Evolutionary conservation across 2,113 vertebrate genomes (phyloP).

Genomic region (Dasyprocta punctata): DNA sequence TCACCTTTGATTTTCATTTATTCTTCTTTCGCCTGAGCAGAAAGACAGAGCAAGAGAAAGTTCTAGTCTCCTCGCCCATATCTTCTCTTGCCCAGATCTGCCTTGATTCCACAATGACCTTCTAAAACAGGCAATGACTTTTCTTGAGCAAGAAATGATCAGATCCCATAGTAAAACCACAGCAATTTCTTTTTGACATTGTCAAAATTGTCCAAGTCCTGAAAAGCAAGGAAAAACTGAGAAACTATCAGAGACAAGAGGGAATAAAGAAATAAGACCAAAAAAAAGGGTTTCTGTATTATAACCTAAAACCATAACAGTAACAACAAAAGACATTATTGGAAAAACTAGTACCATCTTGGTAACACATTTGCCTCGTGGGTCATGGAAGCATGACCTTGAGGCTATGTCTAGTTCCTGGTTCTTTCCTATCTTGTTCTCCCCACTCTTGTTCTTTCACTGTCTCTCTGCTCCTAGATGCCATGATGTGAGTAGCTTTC

Average conservation of each 20-base stretch:
- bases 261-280: not conserved
- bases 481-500: not conserved
- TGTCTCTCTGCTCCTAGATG: not conserved
- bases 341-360: not conserved
- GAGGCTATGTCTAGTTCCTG: not conserved
- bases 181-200: not conserved
- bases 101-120: not conserved
- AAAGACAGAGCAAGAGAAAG: not conserved
- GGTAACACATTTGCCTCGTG: not conserved
- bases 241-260: not conserved
- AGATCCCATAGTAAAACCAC: not conserved
- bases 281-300: not conserved
- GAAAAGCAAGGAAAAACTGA: conserved; percentile 1
- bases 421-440: not conserved
- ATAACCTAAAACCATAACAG: not conserved
- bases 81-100: not conserved
- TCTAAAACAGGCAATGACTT: not conserved
- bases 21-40: not conserved
- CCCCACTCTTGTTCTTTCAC: not conserved
- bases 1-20: not conserved
- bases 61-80: not conserved
- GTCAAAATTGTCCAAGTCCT: not conserved
- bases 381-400: not conserved
- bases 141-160: not conserved
- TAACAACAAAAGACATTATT: not conserved